Percentiles rank a stretch among this genome's conserved stretches.
These are phyloP conservation scores for Hydropsyche betteni DNA, from an alignment of 2,888 invertebrate species.

Conservation along the genomic window DNA sequence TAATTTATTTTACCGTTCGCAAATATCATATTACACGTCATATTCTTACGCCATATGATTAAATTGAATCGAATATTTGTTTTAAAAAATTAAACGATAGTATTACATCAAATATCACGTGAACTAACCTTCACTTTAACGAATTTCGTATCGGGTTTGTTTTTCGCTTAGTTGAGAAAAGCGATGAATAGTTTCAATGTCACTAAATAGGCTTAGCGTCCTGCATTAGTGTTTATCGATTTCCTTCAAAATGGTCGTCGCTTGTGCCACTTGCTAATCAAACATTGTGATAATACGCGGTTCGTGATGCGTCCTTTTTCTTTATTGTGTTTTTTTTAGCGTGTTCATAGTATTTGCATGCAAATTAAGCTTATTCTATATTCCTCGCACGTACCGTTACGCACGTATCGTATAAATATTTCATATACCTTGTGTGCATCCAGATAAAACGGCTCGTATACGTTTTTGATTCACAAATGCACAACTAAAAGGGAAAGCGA, in stretches of 20 bases:
- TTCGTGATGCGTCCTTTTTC: background rate
- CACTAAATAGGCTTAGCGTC: too few species aligned
- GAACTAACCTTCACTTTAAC: too few species aligned
- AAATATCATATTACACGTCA: too few species aligned
- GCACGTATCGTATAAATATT: slow-evolving; percentile 8
- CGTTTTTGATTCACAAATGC: background rate
- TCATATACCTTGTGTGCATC: too few species aligned
- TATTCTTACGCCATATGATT: too few species aligned
- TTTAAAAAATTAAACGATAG: too few species aligned
- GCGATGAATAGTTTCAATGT: too few species aligned
- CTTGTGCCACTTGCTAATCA: slow-evolving; percentile 26
- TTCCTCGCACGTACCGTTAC: background rate
- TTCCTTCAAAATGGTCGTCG: slow-evolving; percentile 17
- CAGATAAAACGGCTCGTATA: slow-evolving; percentile 1
- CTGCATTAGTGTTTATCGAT: background rate
- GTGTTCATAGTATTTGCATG: background rate
- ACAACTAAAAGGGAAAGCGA: slow-evolving; percentile 1
- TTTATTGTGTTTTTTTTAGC: background rate
- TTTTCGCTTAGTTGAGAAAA: too few species aligned
- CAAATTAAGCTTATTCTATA: slow-evolving; percentile 2
- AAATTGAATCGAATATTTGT: too few species aligned
- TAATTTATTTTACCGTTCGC: too few species aligned
- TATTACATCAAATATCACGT: too few species aligned
- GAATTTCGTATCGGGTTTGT: too few species aligned
- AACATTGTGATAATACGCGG: slow-evolving; percentile 12